Evolutionary conservation across 2,797 vertebrate genomes (phyloP).

Genomic region (Pseudochirops cupreus): DNA sequence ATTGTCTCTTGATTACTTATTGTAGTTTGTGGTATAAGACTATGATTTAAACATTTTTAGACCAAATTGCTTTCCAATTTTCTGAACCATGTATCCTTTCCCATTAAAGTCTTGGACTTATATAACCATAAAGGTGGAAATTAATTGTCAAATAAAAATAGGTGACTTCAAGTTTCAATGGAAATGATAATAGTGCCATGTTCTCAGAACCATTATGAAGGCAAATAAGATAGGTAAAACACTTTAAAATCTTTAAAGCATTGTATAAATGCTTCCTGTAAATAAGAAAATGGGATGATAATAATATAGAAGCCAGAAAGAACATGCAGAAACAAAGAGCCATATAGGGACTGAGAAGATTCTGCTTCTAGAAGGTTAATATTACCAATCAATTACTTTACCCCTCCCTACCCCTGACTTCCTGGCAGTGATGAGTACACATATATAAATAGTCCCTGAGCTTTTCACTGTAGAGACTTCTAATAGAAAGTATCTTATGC

Average conservation of each 20-base stretch:
- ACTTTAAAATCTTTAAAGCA: background rate
- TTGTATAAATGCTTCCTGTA: background rate
- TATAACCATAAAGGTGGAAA: too few species aligned
- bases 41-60: too few species aligned
- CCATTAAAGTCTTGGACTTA: too few species aligned
- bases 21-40: too few species aligned
- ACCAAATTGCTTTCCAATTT: too few species aligned
- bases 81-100: too few species aligned
- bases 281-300: background rate
- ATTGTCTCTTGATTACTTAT: too few species aligned
- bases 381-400: background rate
- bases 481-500: conserved; percentile 75
- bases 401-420: background rate
- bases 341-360: background rate
- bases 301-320: background rate
- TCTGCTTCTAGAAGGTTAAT: background rate
- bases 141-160: too few species aligned
- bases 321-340: background rate
- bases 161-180: background rate
- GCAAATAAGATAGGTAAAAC: background rate
- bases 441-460: conserved; percentile 77
- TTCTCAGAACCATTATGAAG: background rate
- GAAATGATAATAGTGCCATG: background rate
- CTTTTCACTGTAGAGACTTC: conserved; percentile 74
- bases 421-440: conserved; percentile 26